Conservation (phyloP, 2,888 invertebrate species). For the Drymonia ruficornis region DNA sequence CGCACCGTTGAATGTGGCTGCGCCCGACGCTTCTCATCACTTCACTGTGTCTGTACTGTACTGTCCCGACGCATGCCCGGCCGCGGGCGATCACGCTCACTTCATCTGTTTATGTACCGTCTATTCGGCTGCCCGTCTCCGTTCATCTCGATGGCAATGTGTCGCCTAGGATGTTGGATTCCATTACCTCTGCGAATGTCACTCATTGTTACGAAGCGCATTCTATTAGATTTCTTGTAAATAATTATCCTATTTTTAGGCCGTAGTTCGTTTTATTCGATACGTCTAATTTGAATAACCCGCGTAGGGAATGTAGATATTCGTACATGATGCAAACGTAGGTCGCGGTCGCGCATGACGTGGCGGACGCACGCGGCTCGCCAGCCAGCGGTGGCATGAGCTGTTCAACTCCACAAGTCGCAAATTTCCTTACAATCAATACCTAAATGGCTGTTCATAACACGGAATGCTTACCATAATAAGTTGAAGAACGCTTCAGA, state of each 20-base stretch:
- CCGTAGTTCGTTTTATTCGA: constrained; percentile 60
- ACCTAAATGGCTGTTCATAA: constrained; percentile 75
- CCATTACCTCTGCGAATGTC: constrained; percentile 79
- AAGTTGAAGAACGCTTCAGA: constrained; percentile 76
- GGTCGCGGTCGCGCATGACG: constrained; percentile 65
- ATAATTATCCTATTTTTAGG: constrained; percentile 69
- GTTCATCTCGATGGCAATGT: constrained; percentile 80
- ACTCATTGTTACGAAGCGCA: constrained; percentile 80
- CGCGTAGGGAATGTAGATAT: constrained; percentile 52
- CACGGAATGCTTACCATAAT: constrained; percentile 82
- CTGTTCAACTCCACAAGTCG: constrained; percentile 60
- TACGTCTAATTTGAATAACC: constrained; percentile 53
- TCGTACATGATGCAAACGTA: constrained; percentile 45
- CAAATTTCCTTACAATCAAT: constrained; percentile 61
- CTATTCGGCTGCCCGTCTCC: constrained; percentile 78
- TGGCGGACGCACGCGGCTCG: constrained; percentile 52
- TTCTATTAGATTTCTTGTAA: constrained; percentile 82
- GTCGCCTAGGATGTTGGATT: constrained; percentile 75
- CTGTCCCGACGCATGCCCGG: constrained; percentile 84
- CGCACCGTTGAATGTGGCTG: constrained; percentile 84
- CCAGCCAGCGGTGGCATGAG: constrained; percentile 58
- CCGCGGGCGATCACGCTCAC: constrained; percentile 83
- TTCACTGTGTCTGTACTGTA: constrained; percentile 83
- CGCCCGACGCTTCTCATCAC: constrained; percentile 84
- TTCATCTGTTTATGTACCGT: constrained; percentile 83